Percentiles rank a stretch among this genome's conserved stretches.
phyloP scores from a whole-genome alignment of 2,113 vertebrate species.

The Callocephalon fimbriatum region DNA sequence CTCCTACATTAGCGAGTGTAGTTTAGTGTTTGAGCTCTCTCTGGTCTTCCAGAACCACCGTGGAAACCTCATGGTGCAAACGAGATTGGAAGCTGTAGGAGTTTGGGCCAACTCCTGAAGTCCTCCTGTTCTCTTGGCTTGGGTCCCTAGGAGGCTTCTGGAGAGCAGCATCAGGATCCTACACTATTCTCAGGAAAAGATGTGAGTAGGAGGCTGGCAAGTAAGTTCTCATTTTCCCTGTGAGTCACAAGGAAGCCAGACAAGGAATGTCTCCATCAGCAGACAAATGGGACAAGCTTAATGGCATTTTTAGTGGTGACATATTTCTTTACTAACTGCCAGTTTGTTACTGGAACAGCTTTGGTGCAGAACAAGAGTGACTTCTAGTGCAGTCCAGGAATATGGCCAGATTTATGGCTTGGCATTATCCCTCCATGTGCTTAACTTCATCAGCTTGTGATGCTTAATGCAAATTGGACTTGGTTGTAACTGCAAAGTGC shows the following conservation, averaged over 20 bases:
- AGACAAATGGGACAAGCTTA: background rate
- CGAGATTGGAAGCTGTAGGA: background rate
- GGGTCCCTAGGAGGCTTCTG: background rate
- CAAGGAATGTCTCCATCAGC: slow-evolving; percentile 14
- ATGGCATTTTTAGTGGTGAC: background rate
- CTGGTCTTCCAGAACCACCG: background rate
- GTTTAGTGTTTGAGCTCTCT: background rate
- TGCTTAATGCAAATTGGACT: background rate
- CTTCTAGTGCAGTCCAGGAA: slow-evolving; percentile 28
- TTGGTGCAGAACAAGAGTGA: slow-evolving; percentile 1
- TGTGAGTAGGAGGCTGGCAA: slow-evolving; percentile 25
- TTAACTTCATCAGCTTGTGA: background rate
- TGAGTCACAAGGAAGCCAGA: background rate
- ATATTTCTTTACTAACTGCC: background rate
- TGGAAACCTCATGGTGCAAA: background rate
- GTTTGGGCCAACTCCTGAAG: background rate
- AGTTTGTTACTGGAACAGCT: background rate
- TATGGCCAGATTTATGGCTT: background rate
- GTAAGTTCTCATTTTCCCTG: background rate
- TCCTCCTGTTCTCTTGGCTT: background rate
- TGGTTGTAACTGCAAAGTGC: background rate
- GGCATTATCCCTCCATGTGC: background rate
- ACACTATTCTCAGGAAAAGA: background rate
- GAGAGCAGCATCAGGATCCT: background rate
- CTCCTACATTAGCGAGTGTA: background rate